Evolutionary conservation across 2,797 vertebrate genomes (phyloP).

Genomic region (Eupleurogrammus muticus): DNA sequence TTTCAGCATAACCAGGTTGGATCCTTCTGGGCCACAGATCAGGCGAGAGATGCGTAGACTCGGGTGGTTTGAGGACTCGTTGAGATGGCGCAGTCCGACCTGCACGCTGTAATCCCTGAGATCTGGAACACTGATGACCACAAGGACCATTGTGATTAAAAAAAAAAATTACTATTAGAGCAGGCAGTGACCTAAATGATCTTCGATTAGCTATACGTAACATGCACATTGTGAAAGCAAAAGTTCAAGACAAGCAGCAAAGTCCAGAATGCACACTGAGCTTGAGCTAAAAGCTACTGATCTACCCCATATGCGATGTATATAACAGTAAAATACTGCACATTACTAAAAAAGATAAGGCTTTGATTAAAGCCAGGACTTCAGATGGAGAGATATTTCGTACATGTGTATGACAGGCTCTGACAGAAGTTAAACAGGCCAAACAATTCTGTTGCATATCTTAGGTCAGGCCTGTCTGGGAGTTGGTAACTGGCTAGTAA

Average conservation of each 20-base stretch:
- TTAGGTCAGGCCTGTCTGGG: conserved; percentile 39
- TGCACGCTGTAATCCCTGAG: conserved; percentile 93
- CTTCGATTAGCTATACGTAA: not conserved
- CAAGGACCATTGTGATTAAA: conserved; percentile 20
- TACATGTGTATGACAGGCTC: conserved; percentile 33
- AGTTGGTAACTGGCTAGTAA: conserved; percentile 43
- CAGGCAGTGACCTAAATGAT: not conserved
- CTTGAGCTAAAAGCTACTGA: conserved; percentile 39
- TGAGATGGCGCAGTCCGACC: conserved; percentile 93
- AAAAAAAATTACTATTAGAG: not conserved
- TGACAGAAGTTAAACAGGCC: conserved; percentile 53
- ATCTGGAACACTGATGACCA: conserved; percentile 88
- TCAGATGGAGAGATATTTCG: conserved; percentile 62
- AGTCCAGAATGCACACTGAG: not conserved
- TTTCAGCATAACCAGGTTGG: conserved; percentile 94
- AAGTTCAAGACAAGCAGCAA: not conserved
- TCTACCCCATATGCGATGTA: conserved; percentile 52
- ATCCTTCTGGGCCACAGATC: conserved; percentile 93
- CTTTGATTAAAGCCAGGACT: conserved; percentile 53
- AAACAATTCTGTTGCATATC: conserved; percentile 40
- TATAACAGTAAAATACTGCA: not conserved
- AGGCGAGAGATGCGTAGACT: conserved; percentile 90
- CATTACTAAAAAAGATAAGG: conserved; percentile 36
- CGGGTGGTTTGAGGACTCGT: conserved; percentile 84
- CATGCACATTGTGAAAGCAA: not conserved